A percentile compares a stretch with the other conserved stretches of the same genome.
Conservation (phyloP, 2,113 vertebrate species). For the Dissostichus mawsoni region DNA sequence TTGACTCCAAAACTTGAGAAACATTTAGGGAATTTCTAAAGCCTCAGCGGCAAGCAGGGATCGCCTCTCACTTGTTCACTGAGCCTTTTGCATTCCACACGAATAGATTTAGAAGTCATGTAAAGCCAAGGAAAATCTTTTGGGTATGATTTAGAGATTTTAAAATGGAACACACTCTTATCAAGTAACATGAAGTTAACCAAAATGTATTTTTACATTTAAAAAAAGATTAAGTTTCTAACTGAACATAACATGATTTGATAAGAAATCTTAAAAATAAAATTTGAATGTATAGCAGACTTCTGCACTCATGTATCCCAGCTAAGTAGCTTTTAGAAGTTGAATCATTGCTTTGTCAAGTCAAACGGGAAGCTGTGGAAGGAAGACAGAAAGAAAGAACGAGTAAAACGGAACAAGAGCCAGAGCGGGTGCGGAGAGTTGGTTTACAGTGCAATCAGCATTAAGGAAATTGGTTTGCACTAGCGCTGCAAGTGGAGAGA, state of each 20-base stretch:
- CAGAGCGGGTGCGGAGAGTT: conserved; percentile 75
- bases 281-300: background rate
- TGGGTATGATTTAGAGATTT: conserved; percentile 10
- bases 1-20: conserved; percentile 71
- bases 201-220: conserved; percentile 19
- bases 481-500: conserved; percentile 65
- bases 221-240: conserved; percentile 6
- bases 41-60: conserved; percentile 64
- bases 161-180: background rate
- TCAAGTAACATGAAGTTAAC: conserved; percentile 10
- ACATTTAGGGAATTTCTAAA: conserved; percentile 77
- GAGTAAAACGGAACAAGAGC: conserved; percentile 65
- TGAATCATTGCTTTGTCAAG: conserved; percentile 70
- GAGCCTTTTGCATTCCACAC: conserved; percentile 30
- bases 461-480: conserved; percentile 84
- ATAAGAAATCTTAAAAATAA: conserved; percentile 16
- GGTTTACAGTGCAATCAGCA: conserved; percentile 83
- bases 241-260: conserved; percentile 15
- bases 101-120: conserved; percentile 24
- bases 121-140: conserved; percentile 1
- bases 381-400: conserved; percentile 66
- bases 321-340: conserved; percentile 37
- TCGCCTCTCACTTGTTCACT: conserved; percentile 39
- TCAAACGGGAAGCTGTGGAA: conserved; percentile 63
- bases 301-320: conserved; percentile 30